phyloP scores from a whole-genome alignment of 2,113 vertebrate genomes.

The Neolamprologus tretocephalus region DNA sequence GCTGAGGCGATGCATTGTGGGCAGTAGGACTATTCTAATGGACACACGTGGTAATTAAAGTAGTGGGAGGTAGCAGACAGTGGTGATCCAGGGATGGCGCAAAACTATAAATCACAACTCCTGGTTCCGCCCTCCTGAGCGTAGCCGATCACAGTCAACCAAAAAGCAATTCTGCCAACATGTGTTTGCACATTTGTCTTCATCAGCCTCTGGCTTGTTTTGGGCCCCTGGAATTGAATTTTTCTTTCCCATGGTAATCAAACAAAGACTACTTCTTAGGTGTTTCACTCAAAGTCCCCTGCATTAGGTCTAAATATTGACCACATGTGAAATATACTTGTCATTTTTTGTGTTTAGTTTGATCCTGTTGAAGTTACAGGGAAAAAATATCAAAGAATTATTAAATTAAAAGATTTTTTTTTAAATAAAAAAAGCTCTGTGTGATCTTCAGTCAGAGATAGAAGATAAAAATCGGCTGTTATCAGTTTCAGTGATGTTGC shows the following conservation, averaged over 20 bases:
- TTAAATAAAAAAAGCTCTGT: neutral
- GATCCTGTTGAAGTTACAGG: neutral
- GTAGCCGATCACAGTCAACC: constrained; percentile 69
- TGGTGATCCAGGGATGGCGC: constrained; percentile 68
- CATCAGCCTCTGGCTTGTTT: constrained; percentile 74
- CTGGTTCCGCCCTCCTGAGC: constrained; percentile 71
- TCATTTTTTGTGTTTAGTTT: neutral
- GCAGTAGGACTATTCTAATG: constrained; percentile 70
- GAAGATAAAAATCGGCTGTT: rapidly evolving
- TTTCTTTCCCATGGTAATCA: constrained; percentile 64
- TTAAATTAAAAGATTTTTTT: neutral
- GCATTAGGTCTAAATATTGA: constrained; percentile 6
- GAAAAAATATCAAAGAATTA: neutral
- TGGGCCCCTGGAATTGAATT: constrained; percentile 56
- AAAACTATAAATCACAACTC: constrained; percentile 77
- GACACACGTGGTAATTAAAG: constrained; percentile 74
- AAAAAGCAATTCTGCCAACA: constrained; percentile 80
- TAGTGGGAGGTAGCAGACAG: constrained; percentile 72
- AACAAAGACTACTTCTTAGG: constrained; percentile 24
- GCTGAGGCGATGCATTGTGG: constrained; percentile 61
- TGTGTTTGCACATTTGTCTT: constrained; percentile 79
- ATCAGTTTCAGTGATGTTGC: neutral
- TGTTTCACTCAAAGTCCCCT: constrained; percentile 10
- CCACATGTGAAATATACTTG: neutral
- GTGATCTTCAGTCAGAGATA: neutral